A percentile compares a stretch with the other conserved stretches of the same genome.
phyloP scores from a whole-genome alignment of 2,113 vertebrate species.

The Brienomyrus brachyistius region DNA sequence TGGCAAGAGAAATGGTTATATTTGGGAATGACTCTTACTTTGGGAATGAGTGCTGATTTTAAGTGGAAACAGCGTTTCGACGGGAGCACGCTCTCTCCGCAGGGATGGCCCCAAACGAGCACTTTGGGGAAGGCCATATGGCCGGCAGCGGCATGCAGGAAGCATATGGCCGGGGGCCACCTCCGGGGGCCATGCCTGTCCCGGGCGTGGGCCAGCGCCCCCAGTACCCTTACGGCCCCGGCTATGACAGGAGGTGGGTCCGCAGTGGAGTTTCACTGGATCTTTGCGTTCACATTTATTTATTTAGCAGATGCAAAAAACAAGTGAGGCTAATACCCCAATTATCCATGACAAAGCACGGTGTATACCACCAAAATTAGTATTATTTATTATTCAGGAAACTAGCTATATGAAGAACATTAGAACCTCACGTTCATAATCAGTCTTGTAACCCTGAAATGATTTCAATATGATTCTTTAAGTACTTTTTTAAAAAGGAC shows the following conservation, averaged over 20 bases:
- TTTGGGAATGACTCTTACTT: not conserved
- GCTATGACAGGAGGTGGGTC: conserved; percentile 87
- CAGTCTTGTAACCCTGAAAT: not conserved
- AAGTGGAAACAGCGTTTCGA: not conserved
- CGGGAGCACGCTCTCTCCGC: not conserved
- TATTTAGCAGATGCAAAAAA: not conserved
- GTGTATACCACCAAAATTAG: not conserved
- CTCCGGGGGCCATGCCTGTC: conserved; percentile 69
- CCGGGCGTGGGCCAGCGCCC: conserved; percentile 83
- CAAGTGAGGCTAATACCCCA: not conserved
- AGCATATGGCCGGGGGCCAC: conserved; percentile 74
- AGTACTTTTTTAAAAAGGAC: not conserved
- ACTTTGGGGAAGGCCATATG: conserved; percentile 86
- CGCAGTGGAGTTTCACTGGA: not conserved
- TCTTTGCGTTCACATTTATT: not conserved
- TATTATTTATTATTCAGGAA: not conserved
- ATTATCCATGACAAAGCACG: not conserved
- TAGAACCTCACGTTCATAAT: not conserved
- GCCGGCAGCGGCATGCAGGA: conserved; percentile 84
- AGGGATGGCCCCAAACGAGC: conserved; percentile 57
- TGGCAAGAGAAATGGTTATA: not conserved
- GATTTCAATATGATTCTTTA: not conserved
- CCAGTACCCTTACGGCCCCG: conserved; percentile 79
- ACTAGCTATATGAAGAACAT: not conserved
- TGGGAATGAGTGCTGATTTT: not conserved